Conservation (phyloP, 2,113 vertebrate genomes). For the Oceanites oceanicus region DNA sequence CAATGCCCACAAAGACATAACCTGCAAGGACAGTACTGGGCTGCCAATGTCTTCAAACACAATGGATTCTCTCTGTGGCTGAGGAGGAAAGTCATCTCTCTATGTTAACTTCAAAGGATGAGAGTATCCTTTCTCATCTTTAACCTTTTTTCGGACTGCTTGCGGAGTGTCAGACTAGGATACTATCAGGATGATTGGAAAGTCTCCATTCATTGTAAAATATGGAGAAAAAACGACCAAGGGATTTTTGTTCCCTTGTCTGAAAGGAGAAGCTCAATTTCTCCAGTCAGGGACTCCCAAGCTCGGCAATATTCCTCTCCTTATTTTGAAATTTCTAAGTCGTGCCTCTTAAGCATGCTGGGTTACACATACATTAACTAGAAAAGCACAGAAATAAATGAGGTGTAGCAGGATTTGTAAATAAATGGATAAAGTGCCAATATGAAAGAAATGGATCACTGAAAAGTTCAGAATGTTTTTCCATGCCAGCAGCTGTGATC, state of each 20-base stretch:
- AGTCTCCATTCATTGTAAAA: not conserved
- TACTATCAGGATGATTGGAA: not conserved
- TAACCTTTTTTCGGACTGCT: not conserved
- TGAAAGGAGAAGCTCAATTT: not conserved
- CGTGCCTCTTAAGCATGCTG: not conserved
- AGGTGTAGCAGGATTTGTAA: not conserved
- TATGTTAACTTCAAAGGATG: not conserved
- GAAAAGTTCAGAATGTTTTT: not conserved
- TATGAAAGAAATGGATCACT: not conserved
- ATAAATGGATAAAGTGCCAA: not conserved
- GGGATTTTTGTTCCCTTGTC: not conserved
- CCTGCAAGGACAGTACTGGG: not conserved
- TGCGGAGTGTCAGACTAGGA: not conserved
- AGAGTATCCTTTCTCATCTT: not conserved
- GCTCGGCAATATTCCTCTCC: not conserved
- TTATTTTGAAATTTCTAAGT: not conserved
- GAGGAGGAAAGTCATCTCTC: not conserved
- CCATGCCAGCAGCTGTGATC: not conserved
- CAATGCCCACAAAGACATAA: not conserved
- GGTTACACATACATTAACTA: not conserved
- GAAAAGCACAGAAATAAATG: not conserved
- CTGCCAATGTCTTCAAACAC: rapidly evolving
- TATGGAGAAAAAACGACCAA: not conserved
- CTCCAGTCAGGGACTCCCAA: not conserved
- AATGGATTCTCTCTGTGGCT: not conserved